phyloP scores from a whole-genome alignment of 1,140 invertebrate species.

The Frieseomelitta varia region DNA sequence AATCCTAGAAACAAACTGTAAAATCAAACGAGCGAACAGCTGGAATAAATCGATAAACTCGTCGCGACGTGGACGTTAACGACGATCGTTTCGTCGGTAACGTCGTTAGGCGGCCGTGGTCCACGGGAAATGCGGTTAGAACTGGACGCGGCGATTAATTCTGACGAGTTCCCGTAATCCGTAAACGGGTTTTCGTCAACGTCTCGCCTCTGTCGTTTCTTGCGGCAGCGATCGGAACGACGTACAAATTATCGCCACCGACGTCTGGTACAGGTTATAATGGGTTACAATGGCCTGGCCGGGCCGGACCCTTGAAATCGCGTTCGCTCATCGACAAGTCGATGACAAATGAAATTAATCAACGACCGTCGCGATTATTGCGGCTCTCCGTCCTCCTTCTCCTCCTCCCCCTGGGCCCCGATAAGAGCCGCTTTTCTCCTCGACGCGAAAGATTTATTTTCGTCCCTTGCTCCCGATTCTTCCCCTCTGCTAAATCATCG shows the following conservation, averaged over 20 bases:
- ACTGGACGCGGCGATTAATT: constrained; percentile 26
- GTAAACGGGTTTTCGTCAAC: constrained; percentile 21
- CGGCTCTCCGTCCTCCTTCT: not conserved
- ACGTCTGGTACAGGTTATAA: constrained; percentile 34
- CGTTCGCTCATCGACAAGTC: constrained; percentile 27
- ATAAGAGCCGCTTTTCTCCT: not conserved
- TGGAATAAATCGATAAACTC: constrained; percentile 17
- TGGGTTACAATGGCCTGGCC: constrained; percentile 11
- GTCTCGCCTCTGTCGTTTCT: constrained; percentile 34
- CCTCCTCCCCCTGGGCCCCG: no score
- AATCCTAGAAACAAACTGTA: not conserved
- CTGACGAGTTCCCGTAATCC: constrained; percentile 6
- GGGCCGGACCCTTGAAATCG: constrained; percentile 14
- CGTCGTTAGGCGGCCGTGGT: not conserved
- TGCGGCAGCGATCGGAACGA: constrained; percentile 1
- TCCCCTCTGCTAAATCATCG: not conserved
- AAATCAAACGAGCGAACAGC: not conserved
- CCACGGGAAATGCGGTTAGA: constrained; percentile 11
- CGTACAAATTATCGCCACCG: constrained; percentile 19
- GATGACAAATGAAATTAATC: constrained; percentile 34
- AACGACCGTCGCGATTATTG: not conserved
- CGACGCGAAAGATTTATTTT: not conserved
- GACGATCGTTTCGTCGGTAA: not conserved
- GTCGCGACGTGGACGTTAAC: not conserved
- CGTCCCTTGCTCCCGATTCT: not conserved